Evolutionary conservation across 2,113 vertebrate species (phyloP).

Genomic region (Nothocercus julius): DNA sequence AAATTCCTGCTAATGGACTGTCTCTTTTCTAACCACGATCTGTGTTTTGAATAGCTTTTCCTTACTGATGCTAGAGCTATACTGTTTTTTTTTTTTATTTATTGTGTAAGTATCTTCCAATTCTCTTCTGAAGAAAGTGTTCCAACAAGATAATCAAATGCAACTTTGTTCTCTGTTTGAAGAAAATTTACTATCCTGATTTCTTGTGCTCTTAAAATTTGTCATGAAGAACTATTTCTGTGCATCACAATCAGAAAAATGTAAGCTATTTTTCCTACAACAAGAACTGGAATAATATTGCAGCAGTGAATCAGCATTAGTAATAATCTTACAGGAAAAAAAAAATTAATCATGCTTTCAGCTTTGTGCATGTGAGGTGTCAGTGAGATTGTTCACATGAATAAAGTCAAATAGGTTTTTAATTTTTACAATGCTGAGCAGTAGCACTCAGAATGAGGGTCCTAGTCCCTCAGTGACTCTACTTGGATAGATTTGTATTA

Average conservation of each 20-base stretch:
- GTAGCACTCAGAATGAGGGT: background rate
- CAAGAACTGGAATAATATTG: background rate
- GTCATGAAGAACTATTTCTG: background rate
- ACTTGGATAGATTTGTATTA: background rate
- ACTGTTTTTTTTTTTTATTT: background rate
- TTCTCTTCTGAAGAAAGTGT: background rate
- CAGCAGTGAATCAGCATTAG: background rate
- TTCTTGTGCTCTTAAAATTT: background rate
- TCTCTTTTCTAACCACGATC: background rate
- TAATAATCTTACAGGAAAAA: background rate
- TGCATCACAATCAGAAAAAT: background rate
- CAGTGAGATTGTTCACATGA: background rate
- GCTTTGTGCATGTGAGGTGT: background rate
- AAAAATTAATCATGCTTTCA: background rate
- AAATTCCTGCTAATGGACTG: background rate
- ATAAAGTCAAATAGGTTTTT: background rate
- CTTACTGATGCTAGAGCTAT: background rate
- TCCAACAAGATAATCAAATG: background rate
- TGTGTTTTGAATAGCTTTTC: background rate
- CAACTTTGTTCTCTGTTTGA: background rate
- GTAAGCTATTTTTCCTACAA: background rate
- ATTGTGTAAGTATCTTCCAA: background rate
- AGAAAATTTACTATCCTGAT: background rate
- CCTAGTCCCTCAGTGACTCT: background rate
- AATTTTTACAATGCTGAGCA: background rate